Conservation (phyloP, 2,888 invertebrate genomes). For the Sarcophaga rosellei region DNA sequence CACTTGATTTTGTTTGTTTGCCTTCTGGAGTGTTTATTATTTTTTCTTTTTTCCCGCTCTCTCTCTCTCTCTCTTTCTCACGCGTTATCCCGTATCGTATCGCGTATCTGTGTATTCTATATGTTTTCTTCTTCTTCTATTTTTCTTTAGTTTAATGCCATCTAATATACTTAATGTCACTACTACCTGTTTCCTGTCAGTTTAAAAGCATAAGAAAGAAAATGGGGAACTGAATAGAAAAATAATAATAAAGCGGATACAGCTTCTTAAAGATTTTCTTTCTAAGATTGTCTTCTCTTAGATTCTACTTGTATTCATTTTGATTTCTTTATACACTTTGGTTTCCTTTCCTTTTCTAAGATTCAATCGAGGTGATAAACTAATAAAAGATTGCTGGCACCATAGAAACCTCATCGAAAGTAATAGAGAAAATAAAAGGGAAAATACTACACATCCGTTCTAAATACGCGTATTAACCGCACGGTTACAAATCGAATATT, state of each 20-base stretch:
- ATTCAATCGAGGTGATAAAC: conserved; percentile 58
- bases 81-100: not conserved
- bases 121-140: too few relatives aligned
- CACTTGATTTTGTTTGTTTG: conserved; percentile 23
- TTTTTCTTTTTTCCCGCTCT: not conserved
- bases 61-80: not conserved
- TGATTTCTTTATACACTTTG: conserved; percentile 10
- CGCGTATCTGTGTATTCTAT: too few relatives aligned
- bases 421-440: not conserved
- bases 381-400: conserved; percentile 53
- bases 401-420: not conserved
- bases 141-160: conserved; percentile 37
- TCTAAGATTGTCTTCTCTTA: not conserved
- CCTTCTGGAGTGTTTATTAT: conserved; percentile 10
- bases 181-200: conserved; percentile 67
- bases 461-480: not conserved
- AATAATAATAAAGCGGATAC: conserved; percentile 58
- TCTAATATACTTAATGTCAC: conserved; percentile 66
- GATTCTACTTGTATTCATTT: not conserved
- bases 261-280: conserved; percentile 43
- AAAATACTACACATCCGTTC: conserved; percentile 22
- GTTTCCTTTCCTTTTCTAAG: conserved; percentile 27
- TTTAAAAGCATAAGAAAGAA: conserved; percentile 10
- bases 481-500: not conserved
- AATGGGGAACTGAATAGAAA: not conserved